Percentiles rank a stretch among this genome's conserved stretches.
Evolutionary conservation across 2,113 vertebrate genomes (phyloP).

Genomic region (Serilophus lunatus): DNA sequence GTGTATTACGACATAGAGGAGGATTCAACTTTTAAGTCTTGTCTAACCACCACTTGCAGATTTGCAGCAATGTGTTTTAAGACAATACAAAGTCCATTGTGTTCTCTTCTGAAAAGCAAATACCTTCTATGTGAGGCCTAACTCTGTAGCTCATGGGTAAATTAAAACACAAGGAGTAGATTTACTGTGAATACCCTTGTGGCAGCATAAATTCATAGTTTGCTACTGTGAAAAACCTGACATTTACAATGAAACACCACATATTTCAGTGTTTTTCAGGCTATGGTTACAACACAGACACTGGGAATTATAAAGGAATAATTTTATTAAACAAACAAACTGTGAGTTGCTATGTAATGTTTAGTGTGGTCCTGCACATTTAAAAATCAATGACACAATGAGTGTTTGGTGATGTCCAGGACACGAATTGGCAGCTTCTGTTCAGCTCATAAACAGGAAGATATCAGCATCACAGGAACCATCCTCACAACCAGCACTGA

Average conservation of each 20-base stretch:
- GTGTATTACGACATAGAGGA: neutral
- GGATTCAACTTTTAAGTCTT: neutral
- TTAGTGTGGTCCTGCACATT: neutral
- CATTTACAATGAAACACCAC: constrained; percentile 35
- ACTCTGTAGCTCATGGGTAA: constrained; percentile 23
- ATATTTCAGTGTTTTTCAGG: neutral
- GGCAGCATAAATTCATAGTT: neutral
- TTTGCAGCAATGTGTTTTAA: constrained; percentile 23
- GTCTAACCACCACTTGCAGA: neutral
- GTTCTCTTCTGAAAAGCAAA: constrained; percentile 41
- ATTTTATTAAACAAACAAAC: neutral
- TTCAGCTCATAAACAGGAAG: neutral
- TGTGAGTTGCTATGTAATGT: neutral
- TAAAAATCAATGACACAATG: neutral
- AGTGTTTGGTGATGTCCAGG: neutral
- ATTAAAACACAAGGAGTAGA: constrained; percentile 37
- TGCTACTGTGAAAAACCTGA: constrained; percentile 47
- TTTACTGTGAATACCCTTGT: constrained; percentile 3
- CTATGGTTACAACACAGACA: neutral
- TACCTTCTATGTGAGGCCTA: neutral
- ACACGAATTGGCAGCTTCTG: neutral
- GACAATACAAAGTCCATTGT: neutral
- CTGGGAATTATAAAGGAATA: neutral
- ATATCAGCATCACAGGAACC: neutral
- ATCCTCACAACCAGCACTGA: too few relatives aligned